These are phyloP conservation scores for Falco punctatus DNA, from an alignment of 2,113 vertebrate genomes.

Conservation along the genomic window DNA sequence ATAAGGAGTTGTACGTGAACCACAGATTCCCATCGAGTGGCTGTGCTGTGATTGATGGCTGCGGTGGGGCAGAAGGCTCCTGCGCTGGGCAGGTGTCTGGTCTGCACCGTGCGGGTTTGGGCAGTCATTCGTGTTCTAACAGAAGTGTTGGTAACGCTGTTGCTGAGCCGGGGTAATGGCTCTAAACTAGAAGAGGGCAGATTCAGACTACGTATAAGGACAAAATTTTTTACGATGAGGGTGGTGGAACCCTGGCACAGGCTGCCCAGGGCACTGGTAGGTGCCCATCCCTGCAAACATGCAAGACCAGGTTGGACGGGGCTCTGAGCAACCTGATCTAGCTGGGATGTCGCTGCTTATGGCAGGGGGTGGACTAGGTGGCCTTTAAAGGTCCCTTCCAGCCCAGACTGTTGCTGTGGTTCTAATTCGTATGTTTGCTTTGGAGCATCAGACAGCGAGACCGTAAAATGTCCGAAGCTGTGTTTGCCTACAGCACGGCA, in stretches of 20 bases:
- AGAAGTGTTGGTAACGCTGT: rapidly evolving
- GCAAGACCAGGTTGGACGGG: not conserved
- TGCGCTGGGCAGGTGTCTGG: rapidly evolving
- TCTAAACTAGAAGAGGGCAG: not conserved
- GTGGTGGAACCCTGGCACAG: rapidly evolving
- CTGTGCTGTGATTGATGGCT: not conserved
- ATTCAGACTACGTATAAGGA: not conserved
- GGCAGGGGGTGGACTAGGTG: not conserved
- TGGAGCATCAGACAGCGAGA: not conserved
- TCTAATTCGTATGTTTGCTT: not conserved
- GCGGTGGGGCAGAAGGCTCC: not conserved
- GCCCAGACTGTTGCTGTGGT: not conserved
- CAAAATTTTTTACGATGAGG: rapidly evolving
- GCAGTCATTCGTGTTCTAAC: rapidly evolving
- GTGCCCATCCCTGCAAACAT: not conserved
- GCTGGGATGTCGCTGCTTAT: not conserved
- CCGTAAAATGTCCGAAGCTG: rapidly evolving
- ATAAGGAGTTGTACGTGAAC: not conserved
- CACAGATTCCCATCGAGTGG: not conserved
- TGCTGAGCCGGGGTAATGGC: not conserved
- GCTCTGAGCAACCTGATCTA: not conserved
- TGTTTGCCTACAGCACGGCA: not conserved
- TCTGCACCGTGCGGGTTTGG: not conserved
- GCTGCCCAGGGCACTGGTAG: not conserved
- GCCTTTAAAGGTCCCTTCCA: not conserved